A percentile compares a stretch with the other conserved stretches of the same genome.
Evolutionary conservation across 2,113 vertebrate species (phyloP).

Genomic region (Osmerus mordax): DNA sequence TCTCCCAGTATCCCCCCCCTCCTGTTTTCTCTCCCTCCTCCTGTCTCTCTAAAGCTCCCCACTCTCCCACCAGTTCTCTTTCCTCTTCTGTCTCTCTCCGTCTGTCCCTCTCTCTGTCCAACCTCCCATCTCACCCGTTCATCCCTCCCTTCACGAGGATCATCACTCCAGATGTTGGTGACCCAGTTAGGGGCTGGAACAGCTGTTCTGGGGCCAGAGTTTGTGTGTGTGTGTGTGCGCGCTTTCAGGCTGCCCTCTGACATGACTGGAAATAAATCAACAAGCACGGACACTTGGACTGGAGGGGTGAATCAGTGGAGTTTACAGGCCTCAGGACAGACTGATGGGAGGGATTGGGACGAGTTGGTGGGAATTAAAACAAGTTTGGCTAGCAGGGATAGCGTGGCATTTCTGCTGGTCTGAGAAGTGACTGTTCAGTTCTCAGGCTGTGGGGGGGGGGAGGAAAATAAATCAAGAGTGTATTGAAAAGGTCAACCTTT

Average conservation of each 20-base stretch:
- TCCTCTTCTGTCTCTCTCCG: not conserved
- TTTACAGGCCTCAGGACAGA: conserved; percentile 23
- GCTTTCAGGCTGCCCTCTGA: not conserved
- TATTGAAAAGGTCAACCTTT: conserved; percentile 32
- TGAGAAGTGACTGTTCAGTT: not conserved
- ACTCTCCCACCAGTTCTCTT: not conserved
- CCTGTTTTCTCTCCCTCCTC: not conserved
- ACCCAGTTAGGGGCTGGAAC: conserved; percentile 50
- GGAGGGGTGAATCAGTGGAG: conserved; percentile 36
- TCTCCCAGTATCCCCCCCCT: not conserved
- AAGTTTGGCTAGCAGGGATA: not conserved
- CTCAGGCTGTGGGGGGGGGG: not conserved
- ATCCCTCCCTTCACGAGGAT: conserved; percentile 14
- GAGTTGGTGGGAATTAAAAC: conserved; percentile 28
- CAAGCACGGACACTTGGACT: conserved; percentile 35
- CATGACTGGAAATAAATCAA: conserved; percentile 28
- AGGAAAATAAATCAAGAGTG: not conserved
- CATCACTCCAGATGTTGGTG: conserved; percentile 37
- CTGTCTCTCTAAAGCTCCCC: not conserved
- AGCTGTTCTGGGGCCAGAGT: conserved; percentile 54
- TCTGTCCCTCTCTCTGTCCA: not conserved
- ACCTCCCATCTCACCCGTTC: conserved; percentile 6
- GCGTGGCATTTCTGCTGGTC: conserved; percentile 2
- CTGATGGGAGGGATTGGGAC: conserved; percentile 27
- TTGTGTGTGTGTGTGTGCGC: conserved; percentile 10